A percentile compares a stretch with the other conserved stretches of the same genome.
These are phyloP conservation scores for Drosophila anomelani DNA, from an alignment of 2,888 invertebrate species.

Conservation along the genomic window DNA sequence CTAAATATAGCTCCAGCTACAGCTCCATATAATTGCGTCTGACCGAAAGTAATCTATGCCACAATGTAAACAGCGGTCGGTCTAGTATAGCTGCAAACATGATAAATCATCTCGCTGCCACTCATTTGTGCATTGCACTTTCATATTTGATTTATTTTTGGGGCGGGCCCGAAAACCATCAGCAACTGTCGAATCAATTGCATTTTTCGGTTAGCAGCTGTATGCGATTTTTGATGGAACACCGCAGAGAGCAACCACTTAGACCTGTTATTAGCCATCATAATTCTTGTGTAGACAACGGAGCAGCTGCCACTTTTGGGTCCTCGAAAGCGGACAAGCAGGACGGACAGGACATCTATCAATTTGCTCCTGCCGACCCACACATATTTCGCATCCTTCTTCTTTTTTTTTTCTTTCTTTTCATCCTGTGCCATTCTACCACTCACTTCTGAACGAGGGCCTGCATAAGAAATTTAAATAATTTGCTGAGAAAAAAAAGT, in stretches of 20 bases:
- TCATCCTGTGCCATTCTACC: constrained; percentile 30
- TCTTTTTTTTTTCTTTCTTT: not conserved
- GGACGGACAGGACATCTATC: constrained; percentile 45
- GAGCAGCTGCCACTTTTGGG: constrained; percentile 44
- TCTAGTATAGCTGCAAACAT: constrained; percentile 10
- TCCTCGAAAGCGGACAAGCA: constrained; percentile 14
- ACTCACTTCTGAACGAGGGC: constrained; percentile 32
- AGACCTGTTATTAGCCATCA: constrained; percentile 48
- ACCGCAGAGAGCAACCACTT: constrained; percentile 39
- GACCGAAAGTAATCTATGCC: constrained; percentile 34
- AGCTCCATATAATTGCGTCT: constrained; percentile 57
- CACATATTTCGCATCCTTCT: constrained; percentile 14
- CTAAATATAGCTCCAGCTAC: constrained; percentile 7
- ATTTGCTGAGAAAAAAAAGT: constrained; percentile 34
- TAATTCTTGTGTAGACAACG: constrained; percentile 46
- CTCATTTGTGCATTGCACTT: constrained; percentile 25
- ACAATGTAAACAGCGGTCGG: constrained; percentile 39
- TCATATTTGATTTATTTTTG: constrained; percentile 31
- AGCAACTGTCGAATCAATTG: constrained; percentile 48
- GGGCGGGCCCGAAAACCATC: constrained; percentile 21
- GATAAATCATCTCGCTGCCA: constrained; percentile 32
- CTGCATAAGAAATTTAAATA: constrained; percentile 55
- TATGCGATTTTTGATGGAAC: constrained; percentile 44
- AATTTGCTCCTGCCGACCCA: constrained; percentile 41
- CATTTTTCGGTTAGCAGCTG: constrained; percentile 55